phyloP scores from a whole-genome alignment of 2,797 vertebrate species.

The Syngnathus acus region DNA sequence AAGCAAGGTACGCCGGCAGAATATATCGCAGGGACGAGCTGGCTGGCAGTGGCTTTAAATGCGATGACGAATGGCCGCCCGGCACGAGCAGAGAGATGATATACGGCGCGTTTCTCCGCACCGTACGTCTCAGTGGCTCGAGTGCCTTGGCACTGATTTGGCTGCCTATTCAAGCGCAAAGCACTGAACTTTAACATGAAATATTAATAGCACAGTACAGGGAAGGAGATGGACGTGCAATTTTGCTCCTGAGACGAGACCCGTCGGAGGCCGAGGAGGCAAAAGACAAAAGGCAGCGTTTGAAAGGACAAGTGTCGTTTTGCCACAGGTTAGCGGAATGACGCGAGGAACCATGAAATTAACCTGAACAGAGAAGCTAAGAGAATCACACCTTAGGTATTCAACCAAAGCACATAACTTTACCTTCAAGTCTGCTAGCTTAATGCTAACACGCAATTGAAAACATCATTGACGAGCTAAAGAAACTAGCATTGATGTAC shows the following conservation, averaged over 20 bases:
- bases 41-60: constrained; percentile 39
- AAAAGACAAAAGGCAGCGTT: neutral
- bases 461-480: too few relatives aligned
- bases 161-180: constrained; percentile 66
- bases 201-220: constrained; percentile 65
- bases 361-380: neutral
- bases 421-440: too few relatives aligned
- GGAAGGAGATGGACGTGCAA: constrained; percentile 53
- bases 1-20: constrained; percentile 41
- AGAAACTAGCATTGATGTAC: too few relatives aligned
- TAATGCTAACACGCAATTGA: too few relatives aligned
- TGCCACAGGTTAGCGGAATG: neutral
- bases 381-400: too few relatives aligned
- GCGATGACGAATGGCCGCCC: constrained; percentile 47
- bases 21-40: constrained; percentile 42
- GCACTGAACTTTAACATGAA: constrained; percentile 68
- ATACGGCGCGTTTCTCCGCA: constrained; percentile 39
- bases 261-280: neutral
- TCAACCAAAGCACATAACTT: too few relatives aligned
- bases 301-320: neutral
- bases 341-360: neutral
- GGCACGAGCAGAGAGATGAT: constrained; percentile 13
- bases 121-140: constrained; percentile 42
- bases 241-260: constrained; percentile 44
- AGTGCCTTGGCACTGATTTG: constrained; percentile 65